Percentiles rank a stretch among this genome's conserved stretches.
Evolutionary conservation across 2,888 invertebrate genomes (phyloP).

Genomic region (Cheiracanthium punctorium): DNA sequence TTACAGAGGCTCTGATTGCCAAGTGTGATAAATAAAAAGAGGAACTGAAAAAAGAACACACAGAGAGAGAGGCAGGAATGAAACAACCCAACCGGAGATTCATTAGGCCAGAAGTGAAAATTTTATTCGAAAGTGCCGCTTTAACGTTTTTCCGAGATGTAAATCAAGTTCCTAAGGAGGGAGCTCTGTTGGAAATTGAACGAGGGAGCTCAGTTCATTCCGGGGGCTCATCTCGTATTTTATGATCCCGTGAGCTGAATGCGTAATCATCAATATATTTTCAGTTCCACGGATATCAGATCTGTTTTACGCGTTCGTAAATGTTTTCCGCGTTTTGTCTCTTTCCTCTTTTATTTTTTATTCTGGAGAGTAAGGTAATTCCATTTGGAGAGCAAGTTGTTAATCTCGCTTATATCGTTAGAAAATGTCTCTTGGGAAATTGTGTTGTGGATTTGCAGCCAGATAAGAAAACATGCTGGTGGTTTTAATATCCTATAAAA

Average conservation of each 20-base stretch:
- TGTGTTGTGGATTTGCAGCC: too few relatives aligned
- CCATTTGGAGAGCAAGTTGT: too few relatives aligned
- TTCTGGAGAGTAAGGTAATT: too few relatives aligned
- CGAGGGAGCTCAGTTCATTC: not conserved
- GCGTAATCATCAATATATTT: not conserved
- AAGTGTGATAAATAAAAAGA: not conserved
- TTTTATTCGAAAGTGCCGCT: not conserved
- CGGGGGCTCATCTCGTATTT: not conserved
- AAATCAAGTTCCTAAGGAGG: not conserved
- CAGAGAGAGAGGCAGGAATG: not conserved
- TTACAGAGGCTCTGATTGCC: not conserved
- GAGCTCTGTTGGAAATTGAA: not conserved
- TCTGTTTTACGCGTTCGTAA: too few relatives aligned
- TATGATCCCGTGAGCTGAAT: not conserved
- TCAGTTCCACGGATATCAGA: too few relatives aligned
- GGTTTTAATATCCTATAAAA: too few relatives aligned
- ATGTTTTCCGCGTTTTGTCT: too few relatives aligned
- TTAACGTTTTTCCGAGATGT: not conserved
- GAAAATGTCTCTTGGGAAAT: too few relatives aligned
- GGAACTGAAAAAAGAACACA: not conserved
- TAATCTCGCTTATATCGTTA: too few relatives aligned
- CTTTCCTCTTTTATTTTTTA: too few relatives aligned
- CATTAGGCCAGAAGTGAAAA: not conserved
- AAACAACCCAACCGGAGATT: not conserved
- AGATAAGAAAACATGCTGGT: too few relatives aligned